Percentiles rank a stretch among this genome's conserved stretches.
Conservation (phyloP, 2,113 vertebrate species). For the rat (Rattus norvegicus) region DNA sequence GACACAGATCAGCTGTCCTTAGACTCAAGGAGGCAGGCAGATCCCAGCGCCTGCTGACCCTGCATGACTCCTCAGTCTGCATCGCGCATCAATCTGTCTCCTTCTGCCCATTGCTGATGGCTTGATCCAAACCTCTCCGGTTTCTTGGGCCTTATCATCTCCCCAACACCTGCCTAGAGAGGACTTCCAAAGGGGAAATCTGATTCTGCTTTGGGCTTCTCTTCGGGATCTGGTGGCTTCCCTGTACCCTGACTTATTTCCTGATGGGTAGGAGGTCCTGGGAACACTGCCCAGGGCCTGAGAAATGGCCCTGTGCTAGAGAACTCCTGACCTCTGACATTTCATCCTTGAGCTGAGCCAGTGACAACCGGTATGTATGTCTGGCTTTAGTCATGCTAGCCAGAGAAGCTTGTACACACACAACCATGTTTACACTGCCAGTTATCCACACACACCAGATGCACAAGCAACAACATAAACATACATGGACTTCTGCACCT, state of each 20-base stretch:
- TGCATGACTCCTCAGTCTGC: neutral
- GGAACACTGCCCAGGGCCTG: slow-evolving; percentile 43
- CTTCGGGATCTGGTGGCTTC: neutral
- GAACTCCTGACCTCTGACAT: slow-evolving; percentile 7
- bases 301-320: neutral
- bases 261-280: slow-evolving; percentile 16
- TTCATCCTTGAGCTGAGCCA: neutral
- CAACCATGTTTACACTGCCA: neutral
- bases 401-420: neutral
- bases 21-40: neutral
- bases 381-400: neutral
- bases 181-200: slow-evolving; percentile 62
- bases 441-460: neutral
- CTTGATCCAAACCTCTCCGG: neutral
- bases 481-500: neutral
- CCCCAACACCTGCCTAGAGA: neutral
- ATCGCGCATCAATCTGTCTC: neutral
- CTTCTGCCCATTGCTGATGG: neutral
- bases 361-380: neutral
- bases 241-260: neutral
- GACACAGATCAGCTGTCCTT: neutral
- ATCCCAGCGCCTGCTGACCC: neutral
- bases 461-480: neutral
- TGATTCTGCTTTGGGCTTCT: neutral
- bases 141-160: slow-evolving; percentile 40